phyloP scores from a whole-genome alignment of 2,888 invertebrate species.

The Apodemia mormo region DNA sequence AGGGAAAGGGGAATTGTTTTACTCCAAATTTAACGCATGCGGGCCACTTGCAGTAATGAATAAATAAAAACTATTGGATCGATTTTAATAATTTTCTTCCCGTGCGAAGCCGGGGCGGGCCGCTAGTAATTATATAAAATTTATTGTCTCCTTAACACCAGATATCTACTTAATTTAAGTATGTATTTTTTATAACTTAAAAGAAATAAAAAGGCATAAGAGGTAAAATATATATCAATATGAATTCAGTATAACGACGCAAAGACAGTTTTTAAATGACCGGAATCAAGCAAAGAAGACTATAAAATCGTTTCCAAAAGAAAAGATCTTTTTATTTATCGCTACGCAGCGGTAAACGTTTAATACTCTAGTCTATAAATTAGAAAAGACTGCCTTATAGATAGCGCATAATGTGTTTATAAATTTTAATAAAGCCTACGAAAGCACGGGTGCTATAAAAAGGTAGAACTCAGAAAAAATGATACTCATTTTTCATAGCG shows the following conservation, averaged over 20 bases:
- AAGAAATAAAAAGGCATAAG: too few relatives aligned
- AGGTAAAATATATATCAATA: neutral
- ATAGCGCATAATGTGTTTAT: slow-evolving; percentile 57
- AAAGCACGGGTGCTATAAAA: slow-evolving; percentile 45
- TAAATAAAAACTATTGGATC: too few relatives aligned
- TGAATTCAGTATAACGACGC: neutral
- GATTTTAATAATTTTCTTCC: too few relatives aligned
- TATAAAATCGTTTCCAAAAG: slow-evolving; percentile 1
- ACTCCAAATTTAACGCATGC: too few relatives aligned
- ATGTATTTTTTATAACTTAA: too few relatives aligned
- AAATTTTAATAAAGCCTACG: slow-evolving; percentile 55
- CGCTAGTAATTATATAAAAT: too few relatives aligned
- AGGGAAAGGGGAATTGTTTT: too few relatives aligned
- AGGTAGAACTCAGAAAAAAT: slow-evolving; percentile 54
- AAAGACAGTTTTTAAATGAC: slow-evolving; percentile 5
- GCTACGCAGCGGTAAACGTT: slow-evolving; percentile 15
- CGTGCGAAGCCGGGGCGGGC: too few relatives aligned
- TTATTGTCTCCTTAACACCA: too few relatives aligned
- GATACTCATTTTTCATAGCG: slow-evolving; percentile 56
- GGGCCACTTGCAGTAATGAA: too few relatives aligned
- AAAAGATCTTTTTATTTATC: slow-evolving; percentile 14
- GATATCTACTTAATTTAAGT: too few relatives aligned
- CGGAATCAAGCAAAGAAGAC: neutral
- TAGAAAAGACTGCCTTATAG: slow-evolving; percentile 43
- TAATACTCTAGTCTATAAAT: slow-evolving; percentile 16